These are phyloP conservation scores for Solenodon paradoxus DNA, from an alignment of 2,113 vertebrate species.

Conservation along the genomic window DNA sequence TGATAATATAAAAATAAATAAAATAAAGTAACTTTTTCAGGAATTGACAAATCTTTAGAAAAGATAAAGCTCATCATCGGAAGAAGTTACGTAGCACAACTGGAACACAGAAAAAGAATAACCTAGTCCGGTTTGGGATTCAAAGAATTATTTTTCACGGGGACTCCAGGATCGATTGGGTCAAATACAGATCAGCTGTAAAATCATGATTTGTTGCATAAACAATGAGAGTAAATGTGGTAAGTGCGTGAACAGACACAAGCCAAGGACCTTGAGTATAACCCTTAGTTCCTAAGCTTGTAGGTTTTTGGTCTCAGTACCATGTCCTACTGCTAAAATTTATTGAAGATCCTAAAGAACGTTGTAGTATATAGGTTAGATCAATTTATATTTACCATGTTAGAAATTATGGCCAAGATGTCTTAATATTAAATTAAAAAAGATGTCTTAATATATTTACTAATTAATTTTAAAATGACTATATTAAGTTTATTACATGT, in stretches of 20 bases:
- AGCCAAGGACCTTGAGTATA: not conserved
- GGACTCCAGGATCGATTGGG: not conserved
- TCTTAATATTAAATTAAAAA: not conserved
- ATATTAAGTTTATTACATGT: no score
- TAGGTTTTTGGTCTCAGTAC: not conserved
- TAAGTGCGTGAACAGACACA: not conserved
- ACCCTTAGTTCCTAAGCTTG: not conserved
- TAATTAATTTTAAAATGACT: conserved; percentile 17
- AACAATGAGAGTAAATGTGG: not conserved
- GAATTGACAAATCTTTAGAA: not conserved
- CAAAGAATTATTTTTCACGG: not conserved
- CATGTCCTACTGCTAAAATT: not conserved
- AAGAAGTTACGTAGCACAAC: not conserved
- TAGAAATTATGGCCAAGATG: not conserved
- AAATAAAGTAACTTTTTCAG: not conserved
- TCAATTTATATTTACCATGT: not conserved
- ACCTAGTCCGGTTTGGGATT: not conserved
- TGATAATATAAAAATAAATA: not conserved
- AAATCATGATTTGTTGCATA: not conserved
- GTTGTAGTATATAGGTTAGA: not conserved
- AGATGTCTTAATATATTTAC: not conserved
- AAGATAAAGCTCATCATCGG: not conserved
- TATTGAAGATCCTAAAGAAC: not conserved
- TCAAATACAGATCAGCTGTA: not conserved
- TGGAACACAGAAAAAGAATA: not conserved